Evolutionary conservation across 1,140 invertebrate genomes (phyloP).

Genomic region (Eurosta solidaginis): DNA sequence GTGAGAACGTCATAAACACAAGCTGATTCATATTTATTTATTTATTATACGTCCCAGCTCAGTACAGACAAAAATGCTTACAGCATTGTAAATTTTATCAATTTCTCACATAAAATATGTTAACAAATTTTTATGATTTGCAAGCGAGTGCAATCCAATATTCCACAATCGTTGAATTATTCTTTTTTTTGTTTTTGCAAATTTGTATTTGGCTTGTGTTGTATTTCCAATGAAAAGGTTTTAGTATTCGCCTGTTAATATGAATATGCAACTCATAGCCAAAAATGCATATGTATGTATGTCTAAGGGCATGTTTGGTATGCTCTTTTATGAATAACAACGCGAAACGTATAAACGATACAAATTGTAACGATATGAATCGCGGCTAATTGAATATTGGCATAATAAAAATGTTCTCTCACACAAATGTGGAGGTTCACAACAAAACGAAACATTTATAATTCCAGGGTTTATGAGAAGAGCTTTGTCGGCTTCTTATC

Average conservation of each 20-base stretch:
- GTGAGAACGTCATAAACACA: not conserved
- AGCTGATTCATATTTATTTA: not conserved
- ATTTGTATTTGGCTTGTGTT: no score
- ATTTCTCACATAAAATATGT: constrained; percentile 14
- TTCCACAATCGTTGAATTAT: no score
- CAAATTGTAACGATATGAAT: not conserved
- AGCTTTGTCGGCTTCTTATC: no score
- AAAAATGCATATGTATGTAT: not conserved
- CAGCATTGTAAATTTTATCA: constrained; percentile 17
- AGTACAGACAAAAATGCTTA: not conserved
- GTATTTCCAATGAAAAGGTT: no score
- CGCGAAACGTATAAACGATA: not conserved
- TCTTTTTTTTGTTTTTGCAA: no score
- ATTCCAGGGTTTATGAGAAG: no score
- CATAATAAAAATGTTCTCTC: not conserved
- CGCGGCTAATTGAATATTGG: constrained; percentile 16
- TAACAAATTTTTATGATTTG: constrained; percentile 10
- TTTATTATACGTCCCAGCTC: not conserved
- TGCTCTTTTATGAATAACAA: not conserved
- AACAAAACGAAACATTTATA: no score
- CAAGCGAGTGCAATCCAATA: not conserved
- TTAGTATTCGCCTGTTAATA: no score
- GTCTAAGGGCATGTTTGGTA: not conserved
- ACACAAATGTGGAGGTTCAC: no score
- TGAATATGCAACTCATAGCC: not conserved